Evolutionary conservation across 2,888 invertebrate species (phyloP).

Genomic region (Xanthia togata): DNA sequence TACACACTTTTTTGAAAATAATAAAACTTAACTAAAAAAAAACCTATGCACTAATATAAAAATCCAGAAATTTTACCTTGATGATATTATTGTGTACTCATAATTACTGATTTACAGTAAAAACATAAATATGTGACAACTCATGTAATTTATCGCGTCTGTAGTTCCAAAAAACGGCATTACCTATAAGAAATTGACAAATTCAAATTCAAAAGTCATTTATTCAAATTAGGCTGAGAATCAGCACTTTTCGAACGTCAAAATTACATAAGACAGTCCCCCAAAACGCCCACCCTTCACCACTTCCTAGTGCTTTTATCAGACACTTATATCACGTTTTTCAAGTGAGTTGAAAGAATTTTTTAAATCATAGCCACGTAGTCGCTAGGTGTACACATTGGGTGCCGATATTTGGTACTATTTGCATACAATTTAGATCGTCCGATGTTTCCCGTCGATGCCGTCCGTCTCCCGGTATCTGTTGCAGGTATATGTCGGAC

Average conservation of each 20-base stretch:
- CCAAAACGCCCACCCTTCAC: too few relatives aligned
- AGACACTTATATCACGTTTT: background rate
- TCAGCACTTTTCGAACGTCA: too few relatives aligned
- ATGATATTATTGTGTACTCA: background rate
- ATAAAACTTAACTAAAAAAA: background rate
- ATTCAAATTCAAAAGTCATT: too few relatives aligned
- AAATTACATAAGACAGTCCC: too few relatives aligned
- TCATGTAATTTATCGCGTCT: background rate
- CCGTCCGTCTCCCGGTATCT: conserved; percentile 32
- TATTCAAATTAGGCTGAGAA: too few relatives aligned
- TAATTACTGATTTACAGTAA: background rate
- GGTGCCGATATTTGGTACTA: conserved; percentile 13
- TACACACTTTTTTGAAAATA: background rate
- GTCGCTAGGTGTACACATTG: background rate
- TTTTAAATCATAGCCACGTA: background rate
- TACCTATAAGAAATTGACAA: background rate
- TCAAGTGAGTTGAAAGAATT: background rate
- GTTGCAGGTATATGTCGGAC: conserved; percentile 3
- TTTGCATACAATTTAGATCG: conserved; percentile 59
- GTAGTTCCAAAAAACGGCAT: background rate
- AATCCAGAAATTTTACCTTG: background rate
- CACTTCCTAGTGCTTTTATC: too few relatives aligned
- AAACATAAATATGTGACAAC: background rate
- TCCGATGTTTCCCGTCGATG: conserved; percentile 8
- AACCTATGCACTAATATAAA: background rate